Evolutionary conservation across 35 echinoderm and acorn worm genomes (phyloP).

Genomic region (Eucidaris tribuloides): DNA sequence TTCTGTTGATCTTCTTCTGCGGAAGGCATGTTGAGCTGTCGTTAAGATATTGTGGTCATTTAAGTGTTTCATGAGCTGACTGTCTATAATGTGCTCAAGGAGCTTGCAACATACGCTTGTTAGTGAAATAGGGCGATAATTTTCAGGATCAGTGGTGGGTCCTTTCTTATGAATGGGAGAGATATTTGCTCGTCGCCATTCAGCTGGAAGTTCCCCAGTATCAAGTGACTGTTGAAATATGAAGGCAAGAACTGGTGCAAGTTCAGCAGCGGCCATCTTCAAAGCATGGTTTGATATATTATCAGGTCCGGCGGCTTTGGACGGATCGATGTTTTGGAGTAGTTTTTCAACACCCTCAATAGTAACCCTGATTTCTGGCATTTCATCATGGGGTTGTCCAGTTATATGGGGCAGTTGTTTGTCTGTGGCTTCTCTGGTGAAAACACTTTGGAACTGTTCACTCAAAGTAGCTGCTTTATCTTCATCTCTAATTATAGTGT

Average conservation of each 20-base stretch:
- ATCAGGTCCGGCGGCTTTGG: conserved; percentile 43
- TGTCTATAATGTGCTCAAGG: conserved; percentile 41
- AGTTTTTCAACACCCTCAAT: conserved; percentile 32
- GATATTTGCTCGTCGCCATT: conserved; percentile 44
- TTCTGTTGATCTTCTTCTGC: conserved; percentile 25
- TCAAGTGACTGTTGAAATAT: conserved; percentile 43
- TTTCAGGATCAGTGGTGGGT: neutral
- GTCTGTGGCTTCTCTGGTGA: neutral
- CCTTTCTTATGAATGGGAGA: conserved; percentile 36
- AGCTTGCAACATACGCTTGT: conserved; percentile 45
- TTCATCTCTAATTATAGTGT: neutral
- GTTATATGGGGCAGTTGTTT: neutral
- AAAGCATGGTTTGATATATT: conserved; percentile 22
- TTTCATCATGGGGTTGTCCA: neutral
- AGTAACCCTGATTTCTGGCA: conserved; percentile 14
- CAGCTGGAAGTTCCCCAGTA: neutral
- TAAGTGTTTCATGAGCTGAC: conserved; percentile 32
- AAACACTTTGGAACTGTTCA: conserved; percentile 3
- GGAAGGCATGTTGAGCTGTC: conserved; percentile 26
- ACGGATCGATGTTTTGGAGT: neutral
- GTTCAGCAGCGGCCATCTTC: conserved; percentile 15
- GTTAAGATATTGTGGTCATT: conserved; percentile 31
- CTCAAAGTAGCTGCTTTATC: neutral
- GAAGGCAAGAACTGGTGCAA: conserved; percentile 21
- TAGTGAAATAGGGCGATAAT: conserved; percentile 51